Conservation (phyloP, 2,113 vertebrate genomes). For the Elephas maximus region DNA sequence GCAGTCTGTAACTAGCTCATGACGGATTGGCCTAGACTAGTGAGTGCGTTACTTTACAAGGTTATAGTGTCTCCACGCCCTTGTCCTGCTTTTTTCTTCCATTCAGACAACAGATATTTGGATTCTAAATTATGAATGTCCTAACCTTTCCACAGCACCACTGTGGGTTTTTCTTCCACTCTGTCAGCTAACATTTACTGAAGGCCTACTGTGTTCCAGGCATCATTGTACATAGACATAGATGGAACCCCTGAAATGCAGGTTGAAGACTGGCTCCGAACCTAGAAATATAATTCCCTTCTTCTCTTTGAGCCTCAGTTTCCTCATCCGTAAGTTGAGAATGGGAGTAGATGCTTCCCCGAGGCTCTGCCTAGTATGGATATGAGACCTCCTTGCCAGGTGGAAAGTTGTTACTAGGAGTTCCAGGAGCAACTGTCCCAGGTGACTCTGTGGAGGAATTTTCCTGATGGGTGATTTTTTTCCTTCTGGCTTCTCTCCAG, state of each 20-base stretch:
- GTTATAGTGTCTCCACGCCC: not conserved
- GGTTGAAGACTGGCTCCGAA: not conserved
- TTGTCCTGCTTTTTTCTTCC: not conserved
- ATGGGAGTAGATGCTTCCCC: not conserved
- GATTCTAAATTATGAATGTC: not conserved
- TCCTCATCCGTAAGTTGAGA: not conserved
- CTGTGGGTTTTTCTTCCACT: not conserved
- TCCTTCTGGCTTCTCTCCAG: not conserved
- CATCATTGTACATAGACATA: fast-evolving
- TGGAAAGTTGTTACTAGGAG: not conserved
- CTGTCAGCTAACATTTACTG: not conserved
- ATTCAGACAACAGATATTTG: not conserved
- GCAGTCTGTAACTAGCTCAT: too few relatives aligned
- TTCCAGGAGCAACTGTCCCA: not conserved
- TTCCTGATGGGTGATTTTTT: not conserved
- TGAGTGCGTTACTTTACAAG: not conserved
- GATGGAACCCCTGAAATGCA: not conserved
- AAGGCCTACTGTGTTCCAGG: not conserved
- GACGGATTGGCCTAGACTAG: not conserved
- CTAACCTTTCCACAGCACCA: not conserved
- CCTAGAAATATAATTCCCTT: not conserved
- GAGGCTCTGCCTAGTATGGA: not conserved
- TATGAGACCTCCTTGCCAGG: not conserved
- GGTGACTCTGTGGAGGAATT: not conserved
- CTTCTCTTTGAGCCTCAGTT: not conserved